Evolutionary conservation across 1,140 invertebrate species (phyloP), one percentile per base, ranked within the genome.

Genomic region (Phymastichus coffea): DNA sequence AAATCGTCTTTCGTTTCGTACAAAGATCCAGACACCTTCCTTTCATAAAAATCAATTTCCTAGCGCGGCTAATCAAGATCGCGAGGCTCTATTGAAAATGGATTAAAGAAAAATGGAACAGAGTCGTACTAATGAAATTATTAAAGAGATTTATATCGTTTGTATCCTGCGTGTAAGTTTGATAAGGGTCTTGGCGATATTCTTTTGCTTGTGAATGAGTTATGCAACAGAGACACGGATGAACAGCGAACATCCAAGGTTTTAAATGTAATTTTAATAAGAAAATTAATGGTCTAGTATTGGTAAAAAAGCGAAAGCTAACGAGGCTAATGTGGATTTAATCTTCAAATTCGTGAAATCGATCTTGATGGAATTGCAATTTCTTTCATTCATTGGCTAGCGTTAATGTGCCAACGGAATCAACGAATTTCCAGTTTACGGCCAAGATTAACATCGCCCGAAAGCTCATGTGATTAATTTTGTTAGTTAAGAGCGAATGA

Each of bases 261-360:
- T 33, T 25, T 20, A 8, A 41, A 30, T 43, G 28, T 23, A 8
- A 17, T 30, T 55, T 22, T 30, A 44, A 55, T 33, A 55, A 33
- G 40, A 35, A 44, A 55, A 30, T 23, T 25, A 43, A 17, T 37
- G 6, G 14, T 15, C 8, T 8, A 22, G 23, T 12, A 6, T n/a
- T 9, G 23, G 14, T n/a, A 26, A 3, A 4, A n/a, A 22, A 37
- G 15, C 22, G 22, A 2, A 26, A 40, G 20, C 20, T 56, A 56
- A 56, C 37, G 28, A 9, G 28, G 47, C 41, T 56, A 56, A 56
- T 56, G 53, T 22, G 44, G 44, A 17, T 56, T 46, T 46, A 56
- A 56, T 56, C 41, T 8, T 10, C n/a, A 30, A 44, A 46, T 46
- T 35, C 25, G 15, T n/a, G 8, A n/a, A 15, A 7, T 28, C n/a